Base-by-base conservation (phyloP, 2,797 vertebrate genomes). In the Mallotus villosus region DNA sequence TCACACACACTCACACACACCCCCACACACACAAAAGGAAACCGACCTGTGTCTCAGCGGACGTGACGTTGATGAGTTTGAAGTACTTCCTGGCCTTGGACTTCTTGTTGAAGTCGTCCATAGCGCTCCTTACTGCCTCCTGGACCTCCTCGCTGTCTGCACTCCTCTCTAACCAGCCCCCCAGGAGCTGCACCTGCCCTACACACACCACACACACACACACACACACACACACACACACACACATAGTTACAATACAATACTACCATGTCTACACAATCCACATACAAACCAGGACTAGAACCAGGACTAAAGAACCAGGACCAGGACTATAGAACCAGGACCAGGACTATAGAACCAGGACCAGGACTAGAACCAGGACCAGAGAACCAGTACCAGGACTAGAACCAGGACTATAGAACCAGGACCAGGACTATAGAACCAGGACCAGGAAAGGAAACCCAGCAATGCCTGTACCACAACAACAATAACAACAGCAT, bases 11-110 rank as follows among this genome's bases (percentile, higher is more conserved):
- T n/a, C 4, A 29, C 49, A 63, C 16, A 21, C 34, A 24, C n/a
- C 16, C 29, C 19, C 22, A n/a, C n/a, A n/a, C 21, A 32, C 4
- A 68, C 46, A 34, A 3, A 64, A 14, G n/a, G 55, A 62, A 8
- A 4, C 14, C 12, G 77, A 85, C 86, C 85, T 84, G 80, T 4
- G 16, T 74, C 59, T 74, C 63, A 58, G 86, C 85, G n/a, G 81
- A 80, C 29, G 53, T 80, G 14, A 88, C 37, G 0, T 80, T 72
- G 12, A 85, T 22, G 21, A 88, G 74, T 74, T 57, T 83, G 67
- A 84, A 87, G 71, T 72, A 76, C 51, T 80, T 82, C 72, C 81
- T 84, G 22, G 68, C 59, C 24, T 69, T 83, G 59, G 81, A 82
- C 37, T 62, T 76, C 1, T 0, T 19, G 71, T 85, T 87, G 71